These are phyloP conservation scores for Zaprionus davidi DNA, from an alignment of 1,140 invertebrate genomes.

Conservation along the genomic window DNA sequence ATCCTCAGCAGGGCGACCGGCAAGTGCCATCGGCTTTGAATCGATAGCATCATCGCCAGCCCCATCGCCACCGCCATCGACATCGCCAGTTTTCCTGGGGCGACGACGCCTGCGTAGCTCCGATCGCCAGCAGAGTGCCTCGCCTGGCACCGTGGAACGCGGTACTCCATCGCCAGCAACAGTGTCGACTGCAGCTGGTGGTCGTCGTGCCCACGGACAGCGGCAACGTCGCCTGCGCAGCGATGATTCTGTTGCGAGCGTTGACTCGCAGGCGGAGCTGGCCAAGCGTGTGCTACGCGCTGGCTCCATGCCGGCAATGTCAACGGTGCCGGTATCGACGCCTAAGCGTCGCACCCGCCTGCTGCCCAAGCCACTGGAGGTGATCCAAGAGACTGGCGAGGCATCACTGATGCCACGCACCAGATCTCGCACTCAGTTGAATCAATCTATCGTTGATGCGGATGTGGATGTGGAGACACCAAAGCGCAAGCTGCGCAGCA, in stretches of 20 bases:
- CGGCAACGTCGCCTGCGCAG: conserved; percentile 1
- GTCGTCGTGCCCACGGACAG: too few species aligned
- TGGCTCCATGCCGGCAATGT: conserved; percentile 22
- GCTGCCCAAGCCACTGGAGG: conserved; percentile 44
- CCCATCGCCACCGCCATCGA: not conserved
- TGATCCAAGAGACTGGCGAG: conserved; percentile 52
- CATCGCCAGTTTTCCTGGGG: not conserved
- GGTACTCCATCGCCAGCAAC: conserved; percentile 3
- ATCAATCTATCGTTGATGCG: conserved; percentile 3
- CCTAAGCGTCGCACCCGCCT: conserved; percentile 41
- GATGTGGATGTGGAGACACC: conserved; percentile 26
- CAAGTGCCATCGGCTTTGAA: not conserved
- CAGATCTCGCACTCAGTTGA: conserved; percentile 53
- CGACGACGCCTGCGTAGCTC: conserved; percentile 5
- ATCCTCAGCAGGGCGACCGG: not conserved
- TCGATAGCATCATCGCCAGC: not conserved
- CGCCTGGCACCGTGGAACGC: not conserved
- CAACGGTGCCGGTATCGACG: conserved; percentile 17
- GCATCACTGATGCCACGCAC: conserved; percentile 28
- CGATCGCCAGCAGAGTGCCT: not conserved
- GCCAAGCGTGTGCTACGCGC: conserved; percentile 10
- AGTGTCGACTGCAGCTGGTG: not conserved
- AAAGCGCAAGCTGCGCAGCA: conserved; percentile 17
- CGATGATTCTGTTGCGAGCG: conserved; percentile 12
- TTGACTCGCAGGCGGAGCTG: not conserved